These are phyloP conservation scores for Lichenostomus cassidix DNA, from an alignment of 2,113 vertebrate genomes.

Conservation along the genomic window DNA sequence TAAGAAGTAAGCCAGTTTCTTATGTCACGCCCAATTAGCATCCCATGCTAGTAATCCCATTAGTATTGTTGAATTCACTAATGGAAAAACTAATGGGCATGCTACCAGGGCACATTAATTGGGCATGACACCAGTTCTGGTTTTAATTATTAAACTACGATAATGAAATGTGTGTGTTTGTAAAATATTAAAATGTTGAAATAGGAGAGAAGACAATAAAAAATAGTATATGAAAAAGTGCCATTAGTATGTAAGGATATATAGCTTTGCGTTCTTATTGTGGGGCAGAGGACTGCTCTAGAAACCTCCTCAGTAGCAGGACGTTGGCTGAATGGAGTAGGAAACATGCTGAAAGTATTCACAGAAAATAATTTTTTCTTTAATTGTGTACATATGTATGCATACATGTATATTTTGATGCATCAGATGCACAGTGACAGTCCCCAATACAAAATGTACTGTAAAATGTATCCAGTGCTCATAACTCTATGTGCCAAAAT, in stretches of 20 bases:
- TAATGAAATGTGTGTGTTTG: conserved; percentile 94
- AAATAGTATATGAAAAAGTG: conserved; percentile 35
- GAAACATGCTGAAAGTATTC: not conserved
- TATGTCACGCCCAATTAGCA: conserved; percentile 99
- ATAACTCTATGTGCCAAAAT: not conserved
- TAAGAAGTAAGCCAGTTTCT: conserved; percentile 96
- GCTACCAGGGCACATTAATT: conserved; percentile 97
- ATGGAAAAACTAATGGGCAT: conserved; percentile 99
- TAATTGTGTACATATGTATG: not conserved
- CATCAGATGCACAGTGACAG: not conserved
- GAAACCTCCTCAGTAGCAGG: not conserved
- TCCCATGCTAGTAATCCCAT: conserved; percentile 98
- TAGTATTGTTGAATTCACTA: conserved; percentile 99
- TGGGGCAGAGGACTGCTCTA: not conserved
- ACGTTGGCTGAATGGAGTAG: not conserved
- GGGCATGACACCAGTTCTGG: conserved; percentile 97
- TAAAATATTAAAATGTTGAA: conserved; percentile 86
- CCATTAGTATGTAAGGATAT: not conserved
- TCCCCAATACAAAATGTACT: not conserved
- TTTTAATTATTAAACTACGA: conserved; percentile 98
- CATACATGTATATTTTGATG: not conserved
- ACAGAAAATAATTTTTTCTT: not conserved
- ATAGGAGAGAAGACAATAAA: conserved; percentile 77
- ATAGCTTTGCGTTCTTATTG: not conserved
- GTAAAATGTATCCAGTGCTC: not conserved